phyloP scores from a whole-genome alignment of 2,888 invertebrate genomes.

The Crematogaster levior region DNA sequence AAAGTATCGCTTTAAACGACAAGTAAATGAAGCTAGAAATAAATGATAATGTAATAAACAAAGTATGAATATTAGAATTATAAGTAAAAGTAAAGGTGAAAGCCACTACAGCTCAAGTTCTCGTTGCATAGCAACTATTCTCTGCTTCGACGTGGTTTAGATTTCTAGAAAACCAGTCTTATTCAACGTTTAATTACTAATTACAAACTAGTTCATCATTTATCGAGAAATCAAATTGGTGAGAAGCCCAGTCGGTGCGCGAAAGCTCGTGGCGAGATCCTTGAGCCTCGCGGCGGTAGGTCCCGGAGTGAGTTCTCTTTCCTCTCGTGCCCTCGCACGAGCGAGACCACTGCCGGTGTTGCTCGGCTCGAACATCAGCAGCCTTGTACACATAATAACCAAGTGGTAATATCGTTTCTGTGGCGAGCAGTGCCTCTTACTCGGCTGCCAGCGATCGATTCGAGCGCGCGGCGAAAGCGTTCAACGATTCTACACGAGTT shows the following conservation, averaged over 20 bases:
- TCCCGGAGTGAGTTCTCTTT: slow-evolving; percentile 35
- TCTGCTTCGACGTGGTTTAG: neutral
- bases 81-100: neutral
- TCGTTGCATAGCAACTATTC: neutral
- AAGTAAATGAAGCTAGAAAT: neutral
- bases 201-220: neutral
- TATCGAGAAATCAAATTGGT: slow-evolving; percentile 5
- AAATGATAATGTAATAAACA: neutral
- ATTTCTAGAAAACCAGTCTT: neutral
- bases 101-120: neutral
- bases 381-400: slow-evolving; percentile 62
- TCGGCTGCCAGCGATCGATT: slow-evolving; percentile 38
- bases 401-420: slow-evolving; percentile 62
- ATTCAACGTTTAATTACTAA: neutral
- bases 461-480: slow-evolving; percentile 32
- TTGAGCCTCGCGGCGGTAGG: slow-evolving; percentile 64
- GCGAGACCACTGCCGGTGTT: slow-evolving; percentile 38
- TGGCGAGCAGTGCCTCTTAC: slow-evolving; percentile 55
- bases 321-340: slow-evolving; percentile 36
- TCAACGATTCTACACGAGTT: neutral
- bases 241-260: slow-evolving; percentile 43
- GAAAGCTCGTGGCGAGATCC: slow-evolving; percentile 52
- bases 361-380: slow-evolving; percentile 53
- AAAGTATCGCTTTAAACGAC: neutral
- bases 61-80: neutral